Evolutionary conservation across 2,113 vertebrate species (phyloP), one percentile per base, ranked within the genome.

Genomic region (Cyphomyrus discorhynchus): DNA sequence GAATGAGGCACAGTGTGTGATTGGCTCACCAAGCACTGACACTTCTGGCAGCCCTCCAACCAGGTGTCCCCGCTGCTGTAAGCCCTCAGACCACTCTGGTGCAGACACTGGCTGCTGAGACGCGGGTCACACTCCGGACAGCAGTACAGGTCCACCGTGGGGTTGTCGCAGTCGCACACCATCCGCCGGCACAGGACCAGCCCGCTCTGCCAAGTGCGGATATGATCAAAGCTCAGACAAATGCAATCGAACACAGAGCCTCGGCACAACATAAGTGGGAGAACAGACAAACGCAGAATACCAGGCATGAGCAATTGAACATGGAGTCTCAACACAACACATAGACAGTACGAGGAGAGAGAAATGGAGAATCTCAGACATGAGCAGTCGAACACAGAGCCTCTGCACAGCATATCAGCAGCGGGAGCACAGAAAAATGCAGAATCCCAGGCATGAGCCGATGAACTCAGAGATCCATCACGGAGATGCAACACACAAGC

Each of bases 121-220:
- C 98, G 96, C 0, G 97, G 97, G 95, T 99, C 98, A 91, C 98
- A 99, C 93, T 99, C 98, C 3, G 98, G 98, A 90, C 98, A 99
- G 94, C 98, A 99, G 90, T 98, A 97, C n/a, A 99, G 96, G 93
- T 99, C 98, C 85, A 98, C 98, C 0, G 97, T 99, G 91, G 98
- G 98, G 92, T 99, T 99, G 94, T 99, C 98, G 90, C 98, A 99
- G 94, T 99, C 98, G 90, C 98, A 99, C 77, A 99, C 98, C 98
- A 99, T 99, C 91, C 98, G 95, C 15, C 98, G 97, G 80, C 98
- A 99, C 98, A 99, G 97, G 91, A 99, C 98, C 42, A 97, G 96
- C 2, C 98, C 98, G 1, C 93, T 97, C 98, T 99, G 93, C 10
- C 87, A 45, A 15, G 62, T 42, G 8, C n/a, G 42, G 56, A 87